Evolutionary conservation across 1,140 invertebrate genomes (phyloP).

Genomic region (Pogonus chalceus): DNA sequence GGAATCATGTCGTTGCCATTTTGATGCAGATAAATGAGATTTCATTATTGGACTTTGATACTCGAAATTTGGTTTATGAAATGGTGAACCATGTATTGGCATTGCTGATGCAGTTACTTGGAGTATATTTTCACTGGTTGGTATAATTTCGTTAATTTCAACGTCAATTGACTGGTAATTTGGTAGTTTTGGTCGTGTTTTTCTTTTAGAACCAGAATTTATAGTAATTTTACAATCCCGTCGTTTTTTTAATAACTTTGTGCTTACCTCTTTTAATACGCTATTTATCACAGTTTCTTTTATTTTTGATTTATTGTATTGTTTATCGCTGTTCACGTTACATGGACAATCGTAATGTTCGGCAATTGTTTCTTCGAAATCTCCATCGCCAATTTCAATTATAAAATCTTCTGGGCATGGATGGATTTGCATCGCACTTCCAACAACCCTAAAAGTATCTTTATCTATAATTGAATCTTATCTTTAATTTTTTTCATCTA

Average conservation of each 20-base stretch:
- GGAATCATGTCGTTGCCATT: background rate
- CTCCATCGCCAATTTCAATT: background rate
- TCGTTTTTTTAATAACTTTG: no score
- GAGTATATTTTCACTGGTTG: background rate
- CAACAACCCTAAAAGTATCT: background rate
- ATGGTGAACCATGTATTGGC: background rate
- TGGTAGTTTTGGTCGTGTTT: no score
- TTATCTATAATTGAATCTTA: no score
- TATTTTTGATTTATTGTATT: background rate
- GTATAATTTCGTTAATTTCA: no score
- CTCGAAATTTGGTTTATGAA: background rate
- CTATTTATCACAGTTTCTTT: constrained; percentile 4
- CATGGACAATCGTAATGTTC: background rate
- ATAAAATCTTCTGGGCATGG: background rate
- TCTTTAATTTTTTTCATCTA: no score
- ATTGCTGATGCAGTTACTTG: background rate
- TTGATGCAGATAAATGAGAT: background rate
- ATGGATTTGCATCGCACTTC: background rate
- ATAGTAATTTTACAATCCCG: no score
- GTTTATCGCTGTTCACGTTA: background rate
- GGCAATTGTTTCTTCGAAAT: background rate
- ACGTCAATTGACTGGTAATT: no score
- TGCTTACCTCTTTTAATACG: background rate
- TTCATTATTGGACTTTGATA: background rate
- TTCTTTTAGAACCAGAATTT: no score